These are phyloP conservation scores for Fulmarus glacialis DNA, from an alignment of 2,113 vertebrate genomes.

Conservation along the genomic window DNA sequence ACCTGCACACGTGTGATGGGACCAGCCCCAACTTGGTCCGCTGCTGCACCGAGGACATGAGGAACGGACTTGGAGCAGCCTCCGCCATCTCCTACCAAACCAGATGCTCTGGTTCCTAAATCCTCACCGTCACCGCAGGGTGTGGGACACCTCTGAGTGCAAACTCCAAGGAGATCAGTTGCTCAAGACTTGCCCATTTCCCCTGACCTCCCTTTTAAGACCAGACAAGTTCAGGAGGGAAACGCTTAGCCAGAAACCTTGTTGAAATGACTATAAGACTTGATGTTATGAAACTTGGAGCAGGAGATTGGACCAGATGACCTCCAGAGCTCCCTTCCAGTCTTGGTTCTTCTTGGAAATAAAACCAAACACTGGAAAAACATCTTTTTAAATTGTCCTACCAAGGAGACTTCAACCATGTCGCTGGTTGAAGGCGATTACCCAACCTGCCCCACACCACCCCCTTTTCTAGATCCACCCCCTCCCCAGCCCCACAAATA, in stretches of 20 bases:
- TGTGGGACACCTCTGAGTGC: background rate
- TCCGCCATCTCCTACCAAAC: background rate
- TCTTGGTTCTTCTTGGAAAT: background rate
- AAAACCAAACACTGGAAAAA: background rate
- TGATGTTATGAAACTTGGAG: background rate
- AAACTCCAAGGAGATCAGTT: background rate
- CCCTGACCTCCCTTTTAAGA: background rate
- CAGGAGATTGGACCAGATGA: background rate
- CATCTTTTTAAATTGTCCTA: background rate
- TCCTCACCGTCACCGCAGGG: background rate
- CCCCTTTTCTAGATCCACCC: background rate
- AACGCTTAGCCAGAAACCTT: background rate
- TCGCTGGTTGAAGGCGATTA: background rate
- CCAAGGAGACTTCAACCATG: background rate
- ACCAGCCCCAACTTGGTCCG: background rate
- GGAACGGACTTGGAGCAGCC: background rate
- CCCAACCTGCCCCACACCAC: background rate
- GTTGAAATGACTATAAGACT: background rate
- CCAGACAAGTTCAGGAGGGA: background rate
- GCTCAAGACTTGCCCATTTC: background rate
- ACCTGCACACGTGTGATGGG: rapidly evolving
- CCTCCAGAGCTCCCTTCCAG: background rate
- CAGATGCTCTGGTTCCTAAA: background rate
- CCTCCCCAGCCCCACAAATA: background rate
- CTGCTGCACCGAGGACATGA: background rate